Base-by-base conservation (phyloP, 2,797 vertebrate species). In the Ptychobarbus kaznakovi region DNA sequence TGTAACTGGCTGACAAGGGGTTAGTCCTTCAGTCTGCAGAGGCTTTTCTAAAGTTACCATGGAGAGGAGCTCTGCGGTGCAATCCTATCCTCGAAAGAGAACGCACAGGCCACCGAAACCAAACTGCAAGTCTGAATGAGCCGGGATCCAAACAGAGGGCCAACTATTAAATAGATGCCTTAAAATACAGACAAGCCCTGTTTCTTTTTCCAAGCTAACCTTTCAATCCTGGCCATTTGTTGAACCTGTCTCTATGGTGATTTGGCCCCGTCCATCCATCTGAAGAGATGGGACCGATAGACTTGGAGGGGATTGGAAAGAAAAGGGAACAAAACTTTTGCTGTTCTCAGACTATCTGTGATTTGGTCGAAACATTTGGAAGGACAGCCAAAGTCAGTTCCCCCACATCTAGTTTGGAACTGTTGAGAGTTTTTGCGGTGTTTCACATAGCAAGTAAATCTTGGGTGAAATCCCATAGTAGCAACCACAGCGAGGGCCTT, bases 241-340 rank as follows among this genome's bases (percentile, higher is more conserved):
- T 93, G 90, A 93, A 87, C 82, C 28, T 42, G 91, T 93, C 90
- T 90, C 92, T 90, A 92, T 94, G 91, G 92, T 83, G 91, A 93
- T 83, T 87, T 85, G 74, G 84, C 80, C 87, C 90, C 87, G 81
- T 91, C 83, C 86, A 86, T 90, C 72, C 81, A 35, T 79, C 38
- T 85, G 69, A 76, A 82, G 86, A 86, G 88, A 84, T 90, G 84
- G n/a, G 87, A 51, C 89, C 86, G 84, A 80, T 83, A 90, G 81
- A 84, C 79, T 86, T 68, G 51, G 66, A 20, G 77, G 82, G 86
- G 90, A 92, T 91, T 85, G 90, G 77, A 28, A 83, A 79, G 79
- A 83, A 49, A 80, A 18, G 13, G 44, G 86, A 90, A 75, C 22
- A 74, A 65, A 72, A 75, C 53, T 51, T 76, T 77, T 80, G 38